phyloP scores from a whole-genome alignment of 2,113 vertebrate genomes.

The Catagonus wagneri region DNA sequence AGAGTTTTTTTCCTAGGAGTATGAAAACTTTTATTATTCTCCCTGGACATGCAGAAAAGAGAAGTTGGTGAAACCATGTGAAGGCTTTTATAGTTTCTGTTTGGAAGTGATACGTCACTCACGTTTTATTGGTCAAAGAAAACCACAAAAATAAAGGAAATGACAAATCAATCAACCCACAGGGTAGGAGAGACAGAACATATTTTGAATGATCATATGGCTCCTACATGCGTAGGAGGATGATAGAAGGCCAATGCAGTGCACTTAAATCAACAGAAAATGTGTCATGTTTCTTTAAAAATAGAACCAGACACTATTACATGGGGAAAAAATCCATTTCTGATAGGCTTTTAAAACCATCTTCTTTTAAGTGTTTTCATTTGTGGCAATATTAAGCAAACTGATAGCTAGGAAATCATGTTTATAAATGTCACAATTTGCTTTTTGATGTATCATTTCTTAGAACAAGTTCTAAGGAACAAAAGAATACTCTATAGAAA shows the following conservation, averaged over 20 bases:
- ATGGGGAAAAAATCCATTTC: neutral
- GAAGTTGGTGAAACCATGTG: neutral
- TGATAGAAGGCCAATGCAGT: neutral
- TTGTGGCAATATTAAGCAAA: neutral
- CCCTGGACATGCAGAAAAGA: neutral
- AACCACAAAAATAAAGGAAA: neutral
- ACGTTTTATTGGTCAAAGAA: constrained; percentile 40
- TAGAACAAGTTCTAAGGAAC: neutral
- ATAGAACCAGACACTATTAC: neutral
- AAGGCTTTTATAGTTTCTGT: neutral
- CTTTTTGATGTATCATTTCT: constrained; percentile 36
- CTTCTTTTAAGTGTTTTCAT: neutral
- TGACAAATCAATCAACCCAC: neutral
- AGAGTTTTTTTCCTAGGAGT: neutral
- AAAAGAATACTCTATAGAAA: neutral
- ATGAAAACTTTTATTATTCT: neutral
- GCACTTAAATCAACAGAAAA: neutral
- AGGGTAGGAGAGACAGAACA: neutral
- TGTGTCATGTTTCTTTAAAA: neutral
- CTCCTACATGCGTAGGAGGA: neutral
- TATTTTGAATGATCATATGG: neutral
- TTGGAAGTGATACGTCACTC: neutral
- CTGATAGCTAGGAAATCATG: neutral
- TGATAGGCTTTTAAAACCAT: neutral
- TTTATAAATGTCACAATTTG: neutral